These are phyloP conservation scores for Apostichopus japonicus DNA, from an alignment of 35 echinoderm and acorn worm genomes.

Conservation along the genomic window DNA sequence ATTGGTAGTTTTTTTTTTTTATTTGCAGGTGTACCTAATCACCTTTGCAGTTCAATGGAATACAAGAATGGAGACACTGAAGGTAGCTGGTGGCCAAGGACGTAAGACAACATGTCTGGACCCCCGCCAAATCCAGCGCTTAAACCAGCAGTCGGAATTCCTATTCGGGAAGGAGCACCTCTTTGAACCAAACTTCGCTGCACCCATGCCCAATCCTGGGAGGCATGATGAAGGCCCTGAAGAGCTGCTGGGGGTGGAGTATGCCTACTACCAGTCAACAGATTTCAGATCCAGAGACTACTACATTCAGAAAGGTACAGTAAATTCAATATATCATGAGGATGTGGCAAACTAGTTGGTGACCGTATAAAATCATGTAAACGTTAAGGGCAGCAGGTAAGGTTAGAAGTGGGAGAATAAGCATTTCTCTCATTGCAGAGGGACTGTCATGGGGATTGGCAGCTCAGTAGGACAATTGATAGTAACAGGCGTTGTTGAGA, in stretches of 20 bases:
- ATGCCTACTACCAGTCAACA: no score
- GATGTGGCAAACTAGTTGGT: no score
- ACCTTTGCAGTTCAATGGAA: constrained; percentile 78
- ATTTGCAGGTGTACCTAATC: constrained; percentile 74
- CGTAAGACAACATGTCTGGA: constrained; percentile 63
- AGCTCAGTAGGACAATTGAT: no score
- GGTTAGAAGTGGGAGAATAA: no score
- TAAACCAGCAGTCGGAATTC: constrained; percentile 63
- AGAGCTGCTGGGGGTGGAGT: constrained; percentile 70
- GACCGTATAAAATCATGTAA: no score
- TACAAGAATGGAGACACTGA: constrained; percentile 61
- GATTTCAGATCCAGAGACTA: no score
- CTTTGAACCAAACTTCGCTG: constrained; percentile 70
- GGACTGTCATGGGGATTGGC: no score
- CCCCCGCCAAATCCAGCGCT: constrained; percentile 65
- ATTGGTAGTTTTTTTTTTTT: no score
- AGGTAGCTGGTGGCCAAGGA: constrained; percentile 75
- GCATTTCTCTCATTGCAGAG: no score
- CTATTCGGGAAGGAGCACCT: constrained; percentile 76
- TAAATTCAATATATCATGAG: no score
- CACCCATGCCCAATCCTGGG: constrained; percentile 62
- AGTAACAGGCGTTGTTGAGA: no score
- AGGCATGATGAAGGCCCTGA: constrained; percentile 42
- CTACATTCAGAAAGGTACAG: neutral
- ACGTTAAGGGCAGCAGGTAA: no score